Evolutionary conservation across 1,140 invertebrate species (phyloP), one percentile per base, ranked within the genome.

Genomic region (Cepaea nemoralis): DNA sequence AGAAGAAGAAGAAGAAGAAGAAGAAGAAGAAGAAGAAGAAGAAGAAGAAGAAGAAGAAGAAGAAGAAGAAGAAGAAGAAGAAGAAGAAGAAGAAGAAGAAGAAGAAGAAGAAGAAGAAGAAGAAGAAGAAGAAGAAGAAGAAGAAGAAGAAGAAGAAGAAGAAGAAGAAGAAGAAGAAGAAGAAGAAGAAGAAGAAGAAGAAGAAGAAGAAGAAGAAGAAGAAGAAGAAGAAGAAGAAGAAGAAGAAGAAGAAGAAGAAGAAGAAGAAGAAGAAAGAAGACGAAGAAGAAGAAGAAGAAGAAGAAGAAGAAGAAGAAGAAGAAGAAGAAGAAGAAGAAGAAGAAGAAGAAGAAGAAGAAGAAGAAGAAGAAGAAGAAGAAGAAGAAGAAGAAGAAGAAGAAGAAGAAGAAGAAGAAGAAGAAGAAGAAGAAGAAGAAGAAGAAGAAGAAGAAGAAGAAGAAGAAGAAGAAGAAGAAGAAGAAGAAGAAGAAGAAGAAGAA

Each of bases 151-250:
- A 40, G 37, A 40, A 16, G 37, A 16, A 27, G 31, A 74, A 8
- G 42, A 39, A 74, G 31, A 69, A 31, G 31, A 33, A 69, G 67
- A 31, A 33, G 67, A 31, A 69, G 31, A 31, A 31, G 33, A 31
- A 33, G 67, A 69, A 33, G 33, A 14, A 69, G 31, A 16, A 31
- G 33, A 31, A 33, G 67, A 69, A 31, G 33, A 31, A 69, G 31
- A 69, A 31, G 33, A 31, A 69, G 67, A 69, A 31, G 33, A 14
- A 69, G 67, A 69, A 31, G 33, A 31, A 69, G 67, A 69, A 31
- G 33, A 22, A 69, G 16, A 16, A 31, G 33, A 14, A 69, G 16
- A 22, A 31, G 14, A 31, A 33, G 67, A 69, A 31, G 14, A 31
- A 69, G 33, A 14, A 31, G 14, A 22, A 31, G 67, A 69, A 33